Evolutionary conservation across 1,140 invertebrate genomes (phyloP).

Genomic region (Bathynomus jamesi): DNA sequence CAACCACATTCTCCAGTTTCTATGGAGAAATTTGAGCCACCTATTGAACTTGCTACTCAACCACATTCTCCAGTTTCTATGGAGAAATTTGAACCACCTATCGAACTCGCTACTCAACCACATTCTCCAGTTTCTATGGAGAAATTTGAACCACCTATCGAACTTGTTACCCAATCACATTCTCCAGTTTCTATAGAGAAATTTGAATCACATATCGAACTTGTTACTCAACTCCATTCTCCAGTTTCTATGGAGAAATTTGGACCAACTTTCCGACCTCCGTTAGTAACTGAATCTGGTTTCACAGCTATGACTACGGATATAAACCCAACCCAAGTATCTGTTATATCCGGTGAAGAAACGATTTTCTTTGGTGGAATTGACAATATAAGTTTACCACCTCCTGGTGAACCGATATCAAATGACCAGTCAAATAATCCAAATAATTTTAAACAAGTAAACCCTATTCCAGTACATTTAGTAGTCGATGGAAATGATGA

Average conservation of each 20-base stretch:
- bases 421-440: background rate
- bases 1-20: too few species aligned
- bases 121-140: background rate
- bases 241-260: constrained; percentile 13
- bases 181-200: background rate
- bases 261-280: constrained; percentile 54
- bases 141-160: background rate
- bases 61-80: too few species aligned
- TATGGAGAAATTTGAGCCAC: too few species aligned
- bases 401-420: constrained; percentile 24
- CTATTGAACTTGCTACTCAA: too few species aligned
- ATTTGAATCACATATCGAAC: background rate
- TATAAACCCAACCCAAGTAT: constrained; percentile 29
- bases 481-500: background rate
- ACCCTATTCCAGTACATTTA: background rate
- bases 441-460: background rate
- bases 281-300: constrained; percentile 43
- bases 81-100: background rate
- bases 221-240: background rate
- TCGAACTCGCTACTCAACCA: background rate
- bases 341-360: constrained; percentile 35
- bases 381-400: constrained; percentile 18
- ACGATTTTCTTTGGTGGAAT: constrained; percentile 38
- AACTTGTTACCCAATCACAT: background rate
- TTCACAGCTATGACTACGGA: constrained; percentile 35